Evolutionary conservation across 2,797 vertebrate species (phyloP).

Genomic region (Allobates femoralis): DNA sequence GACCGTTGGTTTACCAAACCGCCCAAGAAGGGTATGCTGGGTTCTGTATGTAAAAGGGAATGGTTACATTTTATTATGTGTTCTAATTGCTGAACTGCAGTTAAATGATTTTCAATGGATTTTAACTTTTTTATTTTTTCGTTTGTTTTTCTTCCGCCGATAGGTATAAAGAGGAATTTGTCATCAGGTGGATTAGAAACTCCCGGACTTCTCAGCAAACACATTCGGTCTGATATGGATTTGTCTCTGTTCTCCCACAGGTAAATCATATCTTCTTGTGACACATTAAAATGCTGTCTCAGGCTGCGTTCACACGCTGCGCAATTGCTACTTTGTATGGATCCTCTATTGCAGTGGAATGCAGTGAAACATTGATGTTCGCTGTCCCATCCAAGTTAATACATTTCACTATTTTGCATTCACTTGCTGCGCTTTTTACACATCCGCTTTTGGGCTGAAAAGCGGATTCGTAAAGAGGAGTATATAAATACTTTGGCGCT

Average conservation of each 20-base stretch:
- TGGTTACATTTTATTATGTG: neutral
- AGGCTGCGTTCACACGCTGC: neutral
- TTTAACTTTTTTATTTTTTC: neutral
- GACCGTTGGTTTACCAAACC: constrained; percentile 88
- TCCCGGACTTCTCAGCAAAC: constrained; percentile 78
- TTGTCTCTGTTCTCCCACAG: constrained; percentile 70
- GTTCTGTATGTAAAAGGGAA: neutral
- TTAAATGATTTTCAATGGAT: no score
- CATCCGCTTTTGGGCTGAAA: no score
- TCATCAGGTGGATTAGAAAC: constrained; percentile 71
- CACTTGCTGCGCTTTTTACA: no score
- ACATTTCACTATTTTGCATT: no score
- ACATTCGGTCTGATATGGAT: constrained; percentile 78
- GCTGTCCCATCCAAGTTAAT: no score
- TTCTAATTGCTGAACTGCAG: no score
- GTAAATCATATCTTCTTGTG: constrained; percentile 56
- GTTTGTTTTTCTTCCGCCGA: constrained; percentile 26
- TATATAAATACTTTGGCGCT: no score
- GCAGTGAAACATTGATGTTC: no score
- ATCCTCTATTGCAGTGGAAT: no score
- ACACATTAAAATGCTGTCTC: neutral
- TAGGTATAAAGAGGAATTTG: constrained; percentile 78
- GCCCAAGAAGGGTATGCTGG: constrained; percentile 75
- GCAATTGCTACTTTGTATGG: no score
- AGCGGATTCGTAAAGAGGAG: no score